A percentile compares a stretch with the other conserved stretches of the same genome.
Conservation (phyloP, 1,140 invertebrate genomes). For the Dolichoris vasculosae region DNA sequence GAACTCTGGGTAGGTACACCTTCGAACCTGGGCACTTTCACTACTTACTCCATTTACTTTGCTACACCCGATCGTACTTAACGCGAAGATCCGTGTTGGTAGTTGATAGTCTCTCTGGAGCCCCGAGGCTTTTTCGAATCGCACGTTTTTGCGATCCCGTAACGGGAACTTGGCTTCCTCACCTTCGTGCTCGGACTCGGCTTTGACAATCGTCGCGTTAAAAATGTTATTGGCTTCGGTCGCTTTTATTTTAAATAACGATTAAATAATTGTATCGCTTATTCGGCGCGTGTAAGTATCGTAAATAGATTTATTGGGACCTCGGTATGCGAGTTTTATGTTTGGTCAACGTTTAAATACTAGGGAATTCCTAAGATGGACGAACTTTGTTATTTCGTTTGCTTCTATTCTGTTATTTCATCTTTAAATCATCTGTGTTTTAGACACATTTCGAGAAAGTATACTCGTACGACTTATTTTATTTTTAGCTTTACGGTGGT, state of each 20-base stretch:
- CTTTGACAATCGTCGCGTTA: not conserved
- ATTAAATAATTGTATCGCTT: not conserved
- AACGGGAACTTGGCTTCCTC: not conserved
- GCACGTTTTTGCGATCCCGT: not conserved
- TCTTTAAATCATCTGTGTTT: too few relatives aligned
- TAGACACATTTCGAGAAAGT: too few relatives aligned
- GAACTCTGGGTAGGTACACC: not conserved
- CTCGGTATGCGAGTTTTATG: too few relatives aligned
- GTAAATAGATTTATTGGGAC: too few relatives aligned
- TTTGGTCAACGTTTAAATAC: too few relatives aligned
- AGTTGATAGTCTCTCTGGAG: too few relatives aligned
- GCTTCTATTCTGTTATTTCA: too few relatives aligned
- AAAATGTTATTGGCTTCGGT: not conserved
- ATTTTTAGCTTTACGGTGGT: too few relatives aligned
- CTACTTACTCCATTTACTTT: too few relatives aligned
- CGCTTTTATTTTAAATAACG: not conserved
- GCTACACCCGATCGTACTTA: not conserved
- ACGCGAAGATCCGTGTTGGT: not conserved
- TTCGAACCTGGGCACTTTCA: not conserved
- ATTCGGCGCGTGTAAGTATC: not conserved
- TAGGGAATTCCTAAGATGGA: too few relatives aligned
- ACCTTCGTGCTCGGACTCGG: not conserved
- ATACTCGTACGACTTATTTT: too few relatives aligned
- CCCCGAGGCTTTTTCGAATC: not conserved
- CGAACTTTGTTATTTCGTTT: too few relatives aligned